Base-by-base conservation (phyloP, 2,888 invertebrate genomes). In the Ochropleura leucogaster region DNA sequence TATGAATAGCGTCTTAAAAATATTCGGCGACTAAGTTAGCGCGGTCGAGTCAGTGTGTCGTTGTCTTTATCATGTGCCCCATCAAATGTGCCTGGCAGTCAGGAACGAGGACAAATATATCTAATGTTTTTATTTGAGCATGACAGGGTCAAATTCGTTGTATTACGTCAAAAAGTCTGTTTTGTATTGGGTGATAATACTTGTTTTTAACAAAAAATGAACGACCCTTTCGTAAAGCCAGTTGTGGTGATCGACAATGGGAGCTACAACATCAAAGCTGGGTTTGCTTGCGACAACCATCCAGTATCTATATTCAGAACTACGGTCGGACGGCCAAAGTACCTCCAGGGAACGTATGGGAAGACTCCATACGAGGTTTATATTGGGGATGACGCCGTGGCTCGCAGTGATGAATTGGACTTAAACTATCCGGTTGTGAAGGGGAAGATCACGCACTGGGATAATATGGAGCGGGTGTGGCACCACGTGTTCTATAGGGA, bases 201-300 rank as follows among this genome's bases (percentile, higher is more conserved):
- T 20, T 9, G 30, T 40, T 16, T 14, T 59, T 16, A n/a, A n/a
- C 47, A 5, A n/a, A 57, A n/a, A 68, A 95, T 95, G 95, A 57
- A 1, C 59, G 46, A 64, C 9, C 73, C 90, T 0, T 94, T 93
- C 18, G 16, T 51, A 0, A 95, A 94, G 59, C 96, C 96, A 14
- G 90, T 90, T 0, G 90, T 96, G 0, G 91, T 96, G 0, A 92
- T 96, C 8, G 96, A 96, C 72, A 94, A 93, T 62, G 96, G 96
- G 0, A 94, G 95, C 76, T 92, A 90, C 67, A 89, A 83, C 30
- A 91, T 94, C 3, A 96, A 96, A 82, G 94, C 95, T 0, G 96
- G 96, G 0, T 96, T 96, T 60, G 91, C 95, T 0, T 94, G 95
- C 55, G 96, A 96, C 77, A 95, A 96, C 77, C 95, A 96, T 55